These are phyloP conservation scores for Yponomeuta evonymella DNA, from an alignment of 2,888 invertebrate genomes.

Conservation along the genomic window DNA sequence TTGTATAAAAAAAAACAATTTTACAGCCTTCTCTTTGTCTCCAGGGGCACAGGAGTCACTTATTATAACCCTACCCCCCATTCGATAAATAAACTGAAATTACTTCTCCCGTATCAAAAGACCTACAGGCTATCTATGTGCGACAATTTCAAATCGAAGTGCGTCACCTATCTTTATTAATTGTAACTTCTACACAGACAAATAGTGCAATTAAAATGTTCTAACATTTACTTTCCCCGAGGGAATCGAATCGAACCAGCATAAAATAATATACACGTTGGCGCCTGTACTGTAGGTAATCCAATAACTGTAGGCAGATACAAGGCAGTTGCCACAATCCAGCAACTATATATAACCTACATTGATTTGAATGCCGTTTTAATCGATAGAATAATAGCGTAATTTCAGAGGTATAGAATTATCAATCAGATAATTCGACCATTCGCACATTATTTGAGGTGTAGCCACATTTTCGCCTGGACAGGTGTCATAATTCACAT, in stretches of 20 bases:
- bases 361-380: neutral
- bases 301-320: neutral
- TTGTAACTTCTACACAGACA: neutral
- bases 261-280: neutral
- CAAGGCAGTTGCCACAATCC: neutral
- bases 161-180: neutral
- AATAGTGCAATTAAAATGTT: neutral
- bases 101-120: too few relatives aligned
- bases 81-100: too few relatives aligned
- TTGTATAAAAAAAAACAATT: too few relatives aligned
- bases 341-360: neutral
- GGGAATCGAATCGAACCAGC: neutral
- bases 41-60: too few relatives aligned
- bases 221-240: neutral
- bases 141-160: neutral
- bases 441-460: neutral
- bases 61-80: too few relatives aligned
- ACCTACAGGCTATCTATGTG: too few relatives aligned
- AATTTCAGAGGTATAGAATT: neutral
- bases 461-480: neutral
- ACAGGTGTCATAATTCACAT: neutral
- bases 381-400: conserved; percentile 2
- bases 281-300: neutral
- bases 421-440: neutral
- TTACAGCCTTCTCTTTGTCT: too few relatives aligned